Percentiles rank a stretch among this genome's conserved stretches.
Evolutionary conservation across 1,140 invertebrate species (phyloP).

Genomic region (Rhizoglyphus robini): DNA sequence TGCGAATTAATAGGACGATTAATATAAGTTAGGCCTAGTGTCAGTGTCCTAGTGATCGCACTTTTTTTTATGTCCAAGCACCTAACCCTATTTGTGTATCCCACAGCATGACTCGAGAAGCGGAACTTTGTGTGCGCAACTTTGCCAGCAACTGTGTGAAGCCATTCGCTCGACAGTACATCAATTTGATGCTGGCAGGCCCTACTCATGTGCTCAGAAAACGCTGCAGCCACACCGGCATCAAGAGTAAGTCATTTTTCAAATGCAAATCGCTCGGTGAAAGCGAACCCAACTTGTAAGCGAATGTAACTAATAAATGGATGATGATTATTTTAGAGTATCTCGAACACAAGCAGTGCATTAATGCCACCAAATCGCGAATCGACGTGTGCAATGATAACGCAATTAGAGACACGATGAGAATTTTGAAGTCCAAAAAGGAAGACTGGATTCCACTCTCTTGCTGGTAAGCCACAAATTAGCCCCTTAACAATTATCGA

Average conservation of each 20-base stretch:
- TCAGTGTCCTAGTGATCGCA: too few relatives aligned
- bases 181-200: slow-evolving; percentile 20
- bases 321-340: slow-evolving; percentile 15
- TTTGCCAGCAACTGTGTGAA: slow-evolving; percentile 20
- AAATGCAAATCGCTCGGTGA: not conserved
- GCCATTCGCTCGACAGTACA: slow-evolving; percentile 20
- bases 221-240: slow-evolving; percentile 16
- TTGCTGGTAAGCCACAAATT: slow-evolving; percentile 16
- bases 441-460: slow-evolving; percentile 18
- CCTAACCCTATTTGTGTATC: not conserved
- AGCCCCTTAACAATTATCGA: not conserved
- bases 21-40: not conserved
- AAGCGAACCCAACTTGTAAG: not conserved
- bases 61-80: not conserved
- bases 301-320: not conserved
- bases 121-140: slow-evolving; percentile 13
- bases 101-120: slow-evolving; percentile 9
- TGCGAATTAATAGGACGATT: not conserved
- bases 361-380: slow-evolving; percentile 14
- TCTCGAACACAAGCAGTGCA: slow-evolving; percentile 11
- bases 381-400: slow-evolving; percentile 19
- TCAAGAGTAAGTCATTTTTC: slow-evolving; percentile 16
- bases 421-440: slow-evolving; percentile 16
- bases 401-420: slow-evolving; percentile 16
- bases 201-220: slow-evolving; percentile 10